Evolutionary conservation across 1,140 invertebrate species (phyloP).

Genomic region (Aricia agestis): DNA sequence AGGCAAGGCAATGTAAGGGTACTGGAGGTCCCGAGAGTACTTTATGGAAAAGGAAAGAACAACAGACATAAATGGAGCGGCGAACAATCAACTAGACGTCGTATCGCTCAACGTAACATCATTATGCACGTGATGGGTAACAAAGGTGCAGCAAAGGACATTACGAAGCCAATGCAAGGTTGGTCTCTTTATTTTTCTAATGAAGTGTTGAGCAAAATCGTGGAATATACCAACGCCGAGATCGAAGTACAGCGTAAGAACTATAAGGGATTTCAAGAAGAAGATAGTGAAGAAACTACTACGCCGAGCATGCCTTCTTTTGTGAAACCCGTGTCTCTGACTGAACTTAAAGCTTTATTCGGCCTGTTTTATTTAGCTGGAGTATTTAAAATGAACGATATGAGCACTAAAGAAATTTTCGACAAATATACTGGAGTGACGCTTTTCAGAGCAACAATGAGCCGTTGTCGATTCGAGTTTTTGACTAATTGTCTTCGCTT

Average conservation of each 20-base stretch:
- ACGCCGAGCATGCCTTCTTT: not conserved
- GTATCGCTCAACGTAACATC: slow-evolving; percentile 4
- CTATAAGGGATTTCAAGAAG: no score
- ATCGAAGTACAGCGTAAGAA: no score
- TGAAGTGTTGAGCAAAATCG: no score
- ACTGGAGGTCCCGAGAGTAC: not conserved
- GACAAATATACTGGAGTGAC: slow-evolving; percentile 26
- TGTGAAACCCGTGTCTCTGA: slow-evolving; percentile 15
- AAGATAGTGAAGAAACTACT: no score
- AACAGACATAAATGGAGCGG: slow-evolving; percentile 18
- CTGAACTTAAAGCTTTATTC: slow-evolving; percentile 25
- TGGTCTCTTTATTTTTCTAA: no score
- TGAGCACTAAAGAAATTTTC: slow-evolving; percentile 23
- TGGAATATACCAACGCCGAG: no score
- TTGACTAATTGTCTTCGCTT: slow-evolving; percentile 31
- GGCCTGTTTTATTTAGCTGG: slow-evolving; percentile 22
- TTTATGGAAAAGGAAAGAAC: slow-evolving; percentile 21
- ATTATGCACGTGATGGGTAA: not conserved
- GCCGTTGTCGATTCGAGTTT: slow-evolving; percentile 41
- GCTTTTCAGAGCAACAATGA: slow-evolving; percentile 30
- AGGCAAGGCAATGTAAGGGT: slow-evolving; percentile 10
- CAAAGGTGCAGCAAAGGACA: not conserved
- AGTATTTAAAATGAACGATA: slow-evolving; percentile 23
- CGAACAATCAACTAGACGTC: not conserved
- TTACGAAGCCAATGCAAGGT: no score